Evolutionary conservation across 2,888 invertebrate species (phyloP), one percentile per base, ranked within the genome.

Genomic region (Torymus aiolomorphi): DNA sequence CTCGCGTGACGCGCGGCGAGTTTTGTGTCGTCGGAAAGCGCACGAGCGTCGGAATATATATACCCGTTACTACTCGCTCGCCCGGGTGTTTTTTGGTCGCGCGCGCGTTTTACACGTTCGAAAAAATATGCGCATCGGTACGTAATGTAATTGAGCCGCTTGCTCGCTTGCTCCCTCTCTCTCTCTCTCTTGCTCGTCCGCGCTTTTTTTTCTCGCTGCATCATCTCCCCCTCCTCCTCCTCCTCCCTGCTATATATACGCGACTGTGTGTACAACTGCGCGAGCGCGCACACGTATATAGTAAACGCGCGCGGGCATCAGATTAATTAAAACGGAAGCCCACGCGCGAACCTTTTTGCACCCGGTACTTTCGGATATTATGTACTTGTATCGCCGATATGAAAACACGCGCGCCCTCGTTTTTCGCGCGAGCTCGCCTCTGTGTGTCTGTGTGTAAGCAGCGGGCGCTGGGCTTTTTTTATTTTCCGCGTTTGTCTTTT

Each of bases 121-220:
- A 88, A 90, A 90, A 90, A 89, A 89, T 89, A 90, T 88, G 89
- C 86, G 86, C 88, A 88, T 83, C 87, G 88, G 87, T 84, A 88
- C 90, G 89, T 90, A 84, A 86, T 84, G 86, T 87, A 89, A 90
- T 90, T 87, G 86, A 79, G 73, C 83, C 81, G 76, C 74, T 73
- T 61, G 56, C 66, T 49, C 65, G 42, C 42, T 42, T 42, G 42
- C 42, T 52, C n/a, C n/a, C n/a, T n/a, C n/a, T n/a, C n/a, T n/a
- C n/a, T n/a, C n/a, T n/a, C n/a, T n/a, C 67, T 67, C 62, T 56
- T 69, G 42, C 42, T 42, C 42, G 42, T 62, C 18, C 76, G 20
- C 52, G 49, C 59, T 18, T 14, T 51, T 20, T 51, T n/a, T 57
- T 42, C 20, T 51, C 74, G 12, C 57, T 14, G 31, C 18, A 16